Conservation (phyloP, 2,797 vertebrate species). For the Coregonus suidteri region DNA sequence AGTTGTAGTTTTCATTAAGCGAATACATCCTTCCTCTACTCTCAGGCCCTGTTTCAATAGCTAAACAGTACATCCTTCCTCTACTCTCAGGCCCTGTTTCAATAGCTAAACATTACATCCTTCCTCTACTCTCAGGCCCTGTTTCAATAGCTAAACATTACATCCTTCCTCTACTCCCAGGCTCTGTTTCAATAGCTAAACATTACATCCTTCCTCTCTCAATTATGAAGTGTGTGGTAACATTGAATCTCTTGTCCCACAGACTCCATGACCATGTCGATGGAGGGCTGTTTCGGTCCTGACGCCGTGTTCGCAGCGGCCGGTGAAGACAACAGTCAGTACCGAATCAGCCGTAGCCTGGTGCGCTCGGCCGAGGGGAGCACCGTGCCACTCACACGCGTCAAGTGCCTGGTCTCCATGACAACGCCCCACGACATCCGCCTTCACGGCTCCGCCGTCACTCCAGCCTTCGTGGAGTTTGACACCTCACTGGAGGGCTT, state of each 20-base stretch:
- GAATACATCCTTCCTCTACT: background rate
- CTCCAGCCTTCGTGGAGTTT: conserved; percentile 94
- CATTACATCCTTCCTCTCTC: too few species aligned
- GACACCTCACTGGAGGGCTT: conserved; percentile 95
- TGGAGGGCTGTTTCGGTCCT: conserved; percentile 86
- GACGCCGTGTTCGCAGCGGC: conserved; percentile 88
- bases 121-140: too few species aligned
- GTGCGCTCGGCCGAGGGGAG: conserved; percentile 95
- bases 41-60: too few species aligned
- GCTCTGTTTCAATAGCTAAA: too few species aligned
- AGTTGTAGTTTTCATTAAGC: too few species aligned
- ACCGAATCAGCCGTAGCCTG: conserved; percentile 94
- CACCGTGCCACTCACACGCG: conserved; percentile 94
- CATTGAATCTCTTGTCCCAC: conserved; percentile 1
- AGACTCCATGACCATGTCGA: conserved; percentile 91
- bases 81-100: too few species aligned
- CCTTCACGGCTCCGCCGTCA: conserved; percentile 92
- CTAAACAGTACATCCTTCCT: too few species aligned
- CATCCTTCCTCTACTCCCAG: too few species aligned
- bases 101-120: too few species aligned
- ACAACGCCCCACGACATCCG: conserved; percentile 98
- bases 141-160: too few species aligned
- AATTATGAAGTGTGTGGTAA: background rate
- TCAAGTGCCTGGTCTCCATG: conserved; percentile 99
- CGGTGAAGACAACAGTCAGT: conserved; percentile 90